Evolutionary conservation across 2,888 invertebrate genomes (phyloP).

Genomic region (Cabera pusaria): DNA sequence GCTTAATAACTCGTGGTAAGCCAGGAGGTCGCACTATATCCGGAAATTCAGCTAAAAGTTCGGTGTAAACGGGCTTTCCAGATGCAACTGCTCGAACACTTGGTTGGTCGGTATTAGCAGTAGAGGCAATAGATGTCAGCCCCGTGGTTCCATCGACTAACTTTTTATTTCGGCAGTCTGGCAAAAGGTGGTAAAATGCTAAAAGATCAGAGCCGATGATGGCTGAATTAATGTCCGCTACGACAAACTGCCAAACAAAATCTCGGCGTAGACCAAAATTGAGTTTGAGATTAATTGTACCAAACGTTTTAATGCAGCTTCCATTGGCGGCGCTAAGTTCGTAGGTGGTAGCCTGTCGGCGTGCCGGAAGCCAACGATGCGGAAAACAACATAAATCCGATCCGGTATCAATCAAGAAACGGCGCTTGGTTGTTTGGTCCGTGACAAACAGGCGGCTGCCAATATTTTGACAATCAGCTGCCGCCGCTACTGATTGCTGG

Average conservation of each 20-base stretch:
- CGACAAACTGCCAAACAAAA: constrained; percentile 32
- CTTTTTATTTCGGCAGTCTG: constrained; percentile 1
- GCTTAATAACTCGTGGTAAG: constrained; percentile 6
- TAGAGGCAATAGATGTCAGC: too few relatives aligned
- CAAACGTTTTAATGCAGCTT: constrained; percentile 28
- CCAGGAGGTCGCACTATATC: constrained; percentile 21
- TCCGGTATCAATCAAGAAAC: too few relatives aligned
- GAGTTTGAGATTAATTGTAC: constrained; percentile 21
- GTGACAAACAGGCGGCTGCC: constrained; percentile 32
- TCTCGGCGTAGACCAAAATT: constrained; percentile 32
- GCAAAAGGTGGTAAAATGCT: constrained; percentile 8
- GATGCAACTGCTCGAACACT: too few relatives aligned
- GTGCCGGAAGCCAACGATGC: neutral
- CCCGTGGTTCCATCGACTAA: constrained; percentile 13
- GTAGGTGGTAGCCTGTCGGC: constrained; percentile 9
- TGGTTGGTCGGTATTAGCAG: too few relatives aligned
- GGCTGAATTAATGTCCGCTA: constrained; percentile 34
- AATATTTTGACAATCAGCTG: constrained; percentile 21
- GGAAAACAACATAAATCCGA: neutral
- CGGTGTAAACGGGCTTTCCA: too few relatives aligned
- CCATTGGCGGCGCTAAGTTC: constrained; percentile 33
- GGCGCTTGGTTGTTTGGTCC: constrained; percentile 18
- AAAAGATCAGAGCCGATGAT: constrained; percentile 37
- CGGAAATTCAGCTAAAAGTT: constrained; percentile 14
- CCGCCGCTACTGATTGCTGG: constrained; percentile 27